phyloP scores from a whole-genome alignment of 2,797 vertebrate species.

The Sciaenops ocellatus region DNA sequence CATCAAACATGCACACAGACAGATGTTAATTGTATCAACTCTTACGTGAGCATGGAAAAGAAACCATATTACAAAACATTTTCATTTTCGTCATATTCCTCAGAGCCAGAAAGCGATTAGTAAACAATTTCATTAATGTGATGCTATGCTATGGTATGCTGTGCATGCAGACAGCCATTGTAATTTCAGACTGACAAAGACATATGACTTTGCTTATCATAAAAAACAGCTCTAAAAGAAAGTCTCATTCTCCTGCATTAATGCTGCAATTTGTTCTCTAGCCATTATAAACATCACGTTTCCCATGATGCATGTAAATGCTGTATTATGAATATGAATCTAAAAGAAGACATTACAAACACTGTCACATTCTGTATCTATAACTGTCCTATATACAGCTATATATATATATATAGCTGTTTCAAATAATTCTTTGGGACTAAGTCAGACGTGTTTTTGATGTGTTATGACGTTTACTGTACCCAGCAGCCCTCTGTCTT shows the following conservation, averaged over 20 bases:
- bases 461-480: conserved; percentile 23
- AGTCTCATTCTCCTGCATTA: conserved; percentile 10
- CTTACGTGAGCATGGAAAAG: conserved; percentile 7
- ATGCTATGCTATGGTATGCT: neutral
- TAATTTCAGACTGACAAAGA: conserved; percentile 47
- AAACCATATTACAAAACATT: conserved; percentile 27
- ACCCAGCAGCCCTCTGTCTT: conserved; percentile 38
- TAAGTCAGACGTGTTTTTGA: conserved; percentile 5
- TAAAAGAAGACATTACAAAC: conserved; percentile 24
- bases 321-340: conserved; percentile 27
- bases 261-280: conserved; percentile 28
- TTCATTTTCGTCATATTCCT: conserved; percentile 5
- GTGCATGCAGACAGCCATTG: conserved; percentile 22
- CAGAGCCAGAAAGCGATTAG: conserved; percentile 47
- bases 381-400: too few relatives aligned
- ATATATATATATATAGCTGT: neutral
- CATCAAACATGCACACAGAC: conserved; percentile 26
- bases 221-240: conserved; percentile 4
- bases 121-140: conserved; percentile 42
- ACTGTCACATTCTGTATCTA: conserved; percentile 13
- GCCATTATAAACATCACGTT: conserved; percentile 33
- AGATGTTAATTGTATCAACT: conserved; percentile 30
- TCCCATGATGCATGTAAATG: conserved; percentile 7
- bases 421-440: neutral
- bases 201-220: conserved; percentile 25